These are phyloP conservation scores for Ichneumon xanthorius DNA, from an alignment of 2,888 invertebrate species.

Conservation along the genomic window DNA sequence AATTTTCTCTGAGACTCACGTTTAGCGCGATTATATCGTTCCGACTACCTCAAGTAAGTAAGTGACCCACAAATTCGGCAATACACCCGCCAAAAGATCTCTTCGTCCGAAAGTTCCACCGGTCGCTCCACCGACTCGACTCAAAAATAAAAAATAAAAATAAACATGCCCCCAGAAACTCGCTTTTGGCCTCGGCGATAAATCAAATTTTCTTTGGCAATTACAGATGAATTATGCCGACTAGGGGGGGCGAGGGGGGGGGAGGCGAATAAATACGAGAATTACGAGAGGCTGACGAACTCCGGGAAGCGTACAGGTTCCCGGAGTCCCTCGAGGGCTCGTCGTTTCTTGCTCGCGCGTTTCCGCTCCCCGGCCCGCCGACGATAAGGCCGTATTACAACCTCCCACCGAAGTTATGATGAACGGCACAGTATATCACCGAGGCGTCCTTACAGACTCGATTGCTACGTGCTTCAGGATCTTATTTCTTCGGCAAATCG, in stretches of 20 bases:
- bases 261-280: slow-evolving; percentile 21
- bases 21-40: too few relatives aligned
- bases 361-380: neutral
- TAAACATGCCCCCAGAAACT: neutral
- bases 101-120: too few relatives aligned
- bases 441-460: neutral
- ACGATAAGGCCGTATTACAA: slow-evolving; percentile 23
- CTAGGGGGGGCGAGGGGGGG: neutral
- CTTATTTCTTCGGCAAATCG: slow-evolving; percentile 1
- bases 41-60: too few relatives aligned
- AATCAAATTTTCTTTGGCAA: slow-evolving; percentile 1
- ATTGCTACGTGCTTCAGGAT: neutral
- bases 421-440: slow-evolving; percentile 34
- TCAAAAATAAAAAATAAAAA: neutral
- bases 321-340: slow-evolving; percentile 26
- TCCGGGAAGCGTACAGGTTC: neutral
- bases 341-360: slow-evolving; percentile 21
- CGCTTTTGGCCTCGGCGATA: neutral
- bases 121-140: neutral
- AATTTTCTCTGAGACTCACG: too few relatives aligned
- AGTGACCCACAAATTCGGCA: too few relatives aligned
- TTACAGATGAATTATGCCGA: slow-evolving; percentile 24
- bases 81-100: too few relatives aligned
- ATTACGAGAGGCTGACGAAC: neutral
- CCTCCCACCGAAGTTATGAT: slow-evolving; percentile 18